Evolutionary conservation across 2,113 vertebrate species (phyloP).

Genomic region (Rhinopomastus cyanomelas): DNA sequence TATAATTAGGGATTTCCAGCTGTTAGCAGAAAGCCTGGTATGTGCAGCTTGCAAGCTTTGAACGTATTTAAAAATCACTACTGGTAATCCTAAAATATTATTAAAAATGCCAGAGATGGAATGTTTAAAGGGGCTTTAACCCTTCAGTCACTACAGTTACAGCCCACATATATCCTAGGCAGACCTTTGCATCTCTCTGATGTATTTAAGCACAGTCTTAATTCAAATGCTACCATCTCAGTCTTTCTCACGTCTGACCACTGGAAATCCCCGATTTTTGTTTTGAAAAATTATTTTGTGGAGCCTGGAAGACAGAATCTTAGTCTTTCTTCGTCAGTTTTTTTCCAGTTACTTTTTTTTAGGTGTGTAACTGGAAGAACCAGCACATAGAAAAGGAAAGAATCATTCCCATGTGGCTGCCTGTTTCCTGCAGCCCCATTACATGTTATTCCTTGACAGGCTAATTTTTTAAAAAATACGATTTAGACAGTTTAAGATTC

Average conservation of each 20-base stretch:
- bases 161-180: not conserved
- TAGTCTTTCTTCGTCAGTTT: not conserved
- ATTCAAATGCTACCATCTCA: not conserved
- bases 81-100: constrained; percentile 69
- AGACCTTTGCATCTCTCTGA: not conserved
- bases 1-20: constrained; percentile 76
- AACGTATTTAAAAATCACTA: constrained; percentile 55
- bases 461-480: not conserved
- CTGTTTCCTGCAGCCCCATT: not conserved
- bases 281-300: not conserved
- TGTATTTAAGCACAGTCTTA: not conserved
- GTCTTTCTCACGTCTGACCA: not conserved
- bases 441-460: not conserved
- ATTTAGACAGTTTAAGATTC: not conserved
- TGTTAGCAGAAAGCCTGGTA: constrained; percentile 71
- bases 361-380: not conserved
- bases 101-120: constrained; percentile 40
- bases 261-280: not conserved
- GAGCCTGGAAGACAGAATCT: not conserved
- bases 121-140: constrained; percentile 7
- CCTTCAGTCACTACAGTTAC: not conserved
- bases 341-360: no score
- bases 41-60: constrained; percentile 55
- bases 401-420: accelerated
- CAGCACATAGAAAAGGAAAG: not conserved